Evolutionary conservation across 2,888 invertebrate species (phyloP), one percentile per base, ranked within the genome.

Genomic region (Gymnosoma rotundatum): DNA sequence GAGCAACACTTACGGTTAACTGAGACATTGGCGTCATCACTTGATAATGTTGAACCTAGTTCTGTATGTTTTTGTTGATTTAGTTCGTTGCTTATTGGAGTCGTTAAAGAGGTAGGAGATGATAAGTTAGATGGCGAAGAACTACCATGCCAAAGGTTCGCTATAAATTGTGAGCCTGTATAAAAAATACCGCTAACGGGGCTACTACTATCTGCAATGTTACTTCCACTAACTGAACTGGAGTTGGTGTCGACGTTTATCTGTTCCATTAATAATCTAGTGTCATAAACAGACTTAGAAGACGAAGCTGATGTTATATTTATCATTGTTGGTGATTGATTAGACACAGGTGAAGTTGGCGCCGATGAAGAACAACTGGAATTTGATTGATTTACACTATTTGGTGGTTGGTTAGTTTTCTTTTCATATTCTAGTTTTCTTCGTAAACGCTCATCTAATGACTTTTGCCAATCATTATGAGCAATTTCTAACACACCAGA

Each of bases 131-230:
- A 79, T 16, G 54, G 48, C 0, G 64, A 20, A 7, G 83, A 85
- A 88, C 90, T 92, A 90, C 93, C 93, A 87, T 94, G 94, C 91
- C 94, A 94, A 87, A 95, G 93, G 89, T 94, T 94, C 87, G 94
- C 94, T 9, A 95, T 91, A 89, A 95, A 95, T 87, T 94, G 94
- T 86, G 95, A 95, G 72, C 94, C 93, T 32, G 93, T 92, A 18
- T 92, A 91, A 18, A 93, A 91, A 78, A 94, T 90, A 61, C 93
- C 93, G 18, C 87, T 79, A 21, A 88, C 82, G 10, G 73, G 73
- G 42, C 82, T 74, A 14, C 72, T 63, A 20, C 63, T 81, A 45
- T 70, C 74, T 12, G 18, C 18, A n/a, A n/a, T 32, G 18, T 21
- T 58, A 32, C 10, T 42, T 36, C 54, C 32, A 52, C 38, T 16